Evolutionary conservation across 2,888 invertebrate species (phyloP).

Genomic region (Crossocerus cetratus): DNA sequence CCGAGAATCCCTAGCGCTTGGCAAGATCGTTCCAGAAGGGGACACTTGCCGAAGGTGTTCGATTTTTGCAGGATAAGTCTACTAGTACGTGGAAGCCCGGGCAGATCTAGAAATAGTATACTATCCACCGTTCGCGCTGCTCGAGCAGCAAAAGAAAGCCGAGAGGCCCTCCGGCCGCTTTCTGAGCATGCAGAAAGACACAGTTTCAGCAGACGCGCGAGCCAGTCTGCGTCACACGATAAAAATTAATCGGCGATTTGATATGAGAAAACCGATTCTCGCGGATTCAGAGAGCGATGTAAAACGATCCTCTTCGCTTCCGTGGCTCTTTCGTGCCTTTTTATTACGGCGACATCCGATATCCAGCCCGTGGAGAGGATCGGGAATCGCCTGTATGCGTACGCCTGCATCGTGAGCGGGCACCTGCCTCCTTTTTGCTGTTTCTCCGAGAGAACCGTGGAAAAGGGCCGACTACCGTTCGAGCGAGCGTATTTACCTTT

Average conservation of each 20-base stretch:
- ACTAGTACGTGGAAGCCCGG: too few species aligned
- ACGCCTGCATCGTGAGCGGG: constrained; percentile 1
- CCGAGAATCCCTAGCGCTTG: too few species aligned
- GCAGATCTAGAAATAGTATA: too few species aligned
- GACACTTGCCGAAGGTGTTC: too few species aligned
- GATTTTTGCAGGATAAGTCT: too few species aligned
- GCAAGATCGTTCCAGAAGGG: too few species aligned
- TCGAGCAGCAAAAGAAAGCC: neutral
- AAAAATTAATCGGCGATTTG: constrained; percentile 29
- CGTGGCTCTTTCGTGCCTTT: constrained; percentile 32
- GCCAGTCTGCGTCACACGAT: neutral
- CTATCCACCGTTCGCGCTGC: neutral
- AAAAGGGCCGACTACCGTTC: constrained; percentile 3
- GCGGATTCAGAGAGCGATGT: constrained; percentile 31
- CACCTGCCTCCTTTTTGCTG: constrained; percentile 20
- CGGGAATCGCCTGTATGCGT: neutral
- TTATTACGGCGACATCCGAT: constrained; percentile 25
- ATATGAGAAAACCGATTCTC: constrained; percentile 35
- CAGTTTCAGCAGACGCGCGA: constrained; percentile 1
- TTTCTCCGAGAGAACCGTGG: neutral
- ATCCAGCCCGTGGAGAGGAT: constrained; percentile 21
- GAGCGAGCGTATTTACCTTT: constrained; percentile 12
- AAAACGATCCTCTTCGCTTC: constrained; percentile 42
- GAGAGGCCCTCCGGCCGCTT: neutral
- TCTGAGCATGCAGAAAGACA: neutral